Evolutionary conservation across 2,888 invertebrate genomes (phyloP), one percentile per base, ranked within the genome.

Genomic region (Thera britannica): DNA sequence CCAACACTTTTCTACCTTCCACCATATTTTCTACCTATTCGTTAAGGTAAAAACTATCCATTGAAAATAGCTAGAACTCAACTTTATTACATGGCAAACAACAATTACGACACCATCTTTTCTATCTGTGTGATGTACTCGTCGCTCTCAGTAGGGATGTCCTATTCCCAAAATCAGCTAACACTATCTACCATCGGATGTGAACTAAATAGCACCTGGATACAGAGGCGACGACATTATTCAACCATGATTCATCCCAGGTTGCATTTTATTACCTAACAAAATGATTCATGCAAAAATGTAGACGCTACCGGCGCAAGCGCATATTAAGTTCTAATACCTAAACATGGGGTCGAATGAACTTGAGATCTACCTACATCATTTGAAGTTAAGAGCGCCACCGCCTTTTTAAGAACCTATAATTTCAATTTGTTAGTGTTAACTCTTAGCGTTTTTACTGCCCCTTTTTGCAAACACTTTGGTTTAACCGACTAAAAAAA

Each of bases 201-300:
- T 41, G 41, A 41, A 41, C 41, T 5, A 4, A 5, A 41, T 41
- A 41, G 41, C 41, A 41, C 41, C 44, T 46, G 9, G 9, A 58
- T 55, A 65, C 38, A 46, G 9, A 56, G 56, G 58, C 61, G 36
- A 58, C 49, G 58, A 74, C 54, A 70, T 73, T 57, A 67, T 79
- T 80, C 76, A 70, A 74, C 77, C 61, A 70, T 85, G 85, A 85
- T 67, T 73, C 73, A 75, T 71, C 60, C 57, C 55, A 67, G 63
- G 58, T 49, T 67, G 64, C 83, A 84, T 74, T 77, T 75, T 65
- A 70, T 67, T 71, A 65, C 64, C 70, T 73, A 72, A 67, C 62
- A 57, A 63, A 60, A 46, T 85, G 85, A 86, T 64, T 86, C 86
- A 85, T 72, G 64, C 76, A 85, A 81, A 84, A 84, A 85, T 85